Evolutionary conservation across 1,140 invertebrate genomes (phyloP).

Genomic region (Luehdorfia chinensis): DNA sequence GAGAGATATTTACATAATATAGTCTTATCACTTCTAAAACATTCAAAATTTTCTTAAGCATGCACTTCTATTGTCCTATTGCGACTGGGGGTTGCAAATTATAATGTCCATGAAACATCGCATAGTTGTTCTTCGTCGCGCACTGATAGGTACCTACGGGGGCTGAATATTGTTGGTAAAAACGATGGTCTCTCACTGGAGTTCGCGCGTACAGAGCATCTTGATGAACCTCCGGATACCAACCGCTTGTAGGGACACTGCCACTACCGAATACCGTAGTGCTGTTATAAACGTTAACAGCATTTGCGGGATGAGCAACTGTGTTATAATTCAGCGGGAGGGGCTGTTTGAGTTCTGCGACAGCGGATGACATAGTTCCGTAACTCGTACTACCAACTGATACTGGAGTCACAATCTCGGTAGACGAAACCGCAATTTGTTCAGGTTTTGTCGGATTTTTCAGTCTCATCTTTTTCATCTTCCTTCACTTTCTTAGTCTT

Average conservation of each 20-base stretch:
- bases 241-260: constrained; percentile 35
- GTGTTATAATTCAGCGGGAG: constrained; percentile 41
- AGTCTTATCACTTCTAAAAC: constrained; percentile 5
- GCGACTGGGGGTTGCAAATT: constrained; percentile 67
- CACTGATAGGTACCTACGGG: constrained; percentile 63
- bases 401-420: constrained; percentile 14
- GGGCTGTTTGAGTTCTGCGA: constrained; percentile 31
- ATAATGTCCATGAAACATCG: constrained; percentile 73
- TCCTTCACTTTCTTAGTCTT: constrained; percentile 68
- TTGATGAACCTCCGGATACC: constrained; percentile 52
- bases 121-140: constrained; percentile 69
- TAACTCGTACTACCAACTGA: constrained; percentile 55
- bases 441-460: constrained; percentile 29
- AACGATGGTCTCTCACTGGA: constrained; percentile 40
- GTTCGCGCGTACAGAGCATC: constrained; percentile 43
- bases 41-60: background rate
- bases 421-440: background rate
- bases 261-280: constrained; percentile 37
- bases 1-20: background rate
- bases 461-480: constrained; percentile 53
- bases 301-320: constrained; percentile 34
- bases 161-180: constrained; percentile 64
- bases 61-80: constrained; percentile 58
- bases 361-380: constrained; percentile 47
- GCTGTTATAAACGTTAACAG: constrained; percentile 40